Conservation (phyloP, 2,797 vertebrate species). For the Acanthiza pusilla region DNA sequence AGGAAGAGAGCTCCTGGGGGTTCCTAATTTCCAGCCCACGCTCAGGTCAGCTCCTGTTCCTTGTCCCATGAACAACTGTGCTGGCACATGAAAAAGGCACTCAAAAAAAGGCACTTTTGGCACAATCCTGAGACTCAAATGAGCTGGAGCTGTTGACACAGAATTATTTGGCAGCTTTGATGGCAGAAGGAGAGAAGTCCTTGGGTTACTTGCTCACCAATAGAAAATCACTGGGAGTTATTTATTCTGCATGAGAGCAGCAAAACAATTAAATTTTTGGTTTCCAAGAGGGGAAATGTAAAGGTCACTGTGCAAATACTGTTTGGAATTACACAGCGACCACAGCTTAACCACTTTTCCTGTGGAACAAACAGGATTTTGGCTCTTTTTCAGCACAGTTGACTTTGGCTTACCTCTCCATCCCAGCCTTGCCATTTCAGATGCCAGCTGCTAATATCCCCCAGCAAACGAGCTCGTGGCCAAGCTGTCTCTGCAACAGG, state of each 20-base stretch:
- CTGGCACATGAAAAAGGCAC: background rate
- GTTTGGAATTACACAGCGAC: background rate
- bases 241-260: background rate
- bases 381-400: background rate
- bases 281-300: background rate
- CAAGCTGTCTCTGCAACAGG: background rate
- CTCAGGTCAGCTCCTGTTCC: background rate
- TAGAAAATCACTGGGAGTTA: background rate
- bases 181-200: background rate
- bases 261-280: background rate
- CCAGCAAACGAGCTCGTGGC: background rate
- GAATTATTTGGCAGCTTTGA: conserved; percentile 9
- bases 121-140: background rate
- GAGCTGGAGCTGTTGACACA: background rate
- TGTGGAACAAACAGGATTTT: conserved; percentile 3
- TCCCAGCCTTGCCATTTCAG: background rate
- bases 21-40: background rate
- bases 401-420: conserved; percentile 5
- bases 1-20: background rate
- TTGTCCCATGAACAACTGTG: background rate
- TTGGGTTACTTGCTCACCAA: background rate
- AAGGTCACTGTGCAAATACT: conserved; percentile 6
- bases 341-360: background rate
- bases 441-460: conserved; percentile 37
- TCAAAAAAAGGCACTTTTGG: background rate